Evolutionary conservation across 2,888 invertebrate genomes (phyloP), one percentile per base, ranked within the genome.

Genomic region (Adineta ricciae): DNA sequence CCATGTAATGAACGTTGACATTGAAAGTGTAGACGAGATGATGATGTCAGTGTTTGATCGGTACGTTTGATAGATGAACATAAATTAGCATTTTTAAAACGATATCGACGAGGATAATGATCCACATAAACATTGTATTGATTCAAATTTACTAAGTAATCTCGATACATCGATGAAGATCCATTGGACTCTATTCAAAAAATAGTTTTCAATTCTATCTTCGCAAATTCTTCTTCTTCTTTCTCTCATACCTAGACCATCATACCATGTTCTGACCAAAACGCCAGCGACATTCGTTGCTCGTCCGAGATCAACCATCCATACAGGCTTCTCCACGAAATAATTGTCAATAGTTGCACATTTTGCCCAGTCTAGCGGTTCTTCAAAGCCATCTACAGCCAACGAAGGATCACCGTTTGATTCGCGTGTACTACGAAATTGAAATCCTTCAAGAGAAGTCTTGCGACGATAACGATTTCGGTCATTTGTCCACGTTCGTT

Each of bases 261-360:
- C 91, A 87, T 91, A 91, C 92, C 92, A 92, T 7, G 92, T 92
- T 87, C 91, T 89, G 83, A 92, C 89, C 56, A 92, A 89, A 32
- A 92, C 90, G 3, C 92, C 92, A 21, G 90, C 88, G 38, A 92
- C 90, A 27, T 89, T 88, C 84, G 87, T 88, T 86, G 89, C 90
- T 84, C 88, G 88, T 11, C 91, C 91, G 56, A 92, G 88, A 87
- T 92, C 92, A 19, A 92, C 91, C 88, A 91, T 92, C 91, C 91
- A 92, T 83, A 91, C 89, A 0, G 92, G 92, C 84, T 90, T 89
- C 84, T 92, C 91, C 24, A 91, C 92, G 87, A 91, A 91, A 87
- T 91, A 90, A 88, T 92, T 92, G 88, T 92, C 92, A 82, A 92
- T 88, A 54, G 92, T 90, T 54, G 92, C 91, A 87, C 92, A 92